A percentile compares a stretch with the other conserved stretches of the same genome.
Conservation (phyloP, 1,140 invertebrate species). For the Drosophila ogumai region DNA sequence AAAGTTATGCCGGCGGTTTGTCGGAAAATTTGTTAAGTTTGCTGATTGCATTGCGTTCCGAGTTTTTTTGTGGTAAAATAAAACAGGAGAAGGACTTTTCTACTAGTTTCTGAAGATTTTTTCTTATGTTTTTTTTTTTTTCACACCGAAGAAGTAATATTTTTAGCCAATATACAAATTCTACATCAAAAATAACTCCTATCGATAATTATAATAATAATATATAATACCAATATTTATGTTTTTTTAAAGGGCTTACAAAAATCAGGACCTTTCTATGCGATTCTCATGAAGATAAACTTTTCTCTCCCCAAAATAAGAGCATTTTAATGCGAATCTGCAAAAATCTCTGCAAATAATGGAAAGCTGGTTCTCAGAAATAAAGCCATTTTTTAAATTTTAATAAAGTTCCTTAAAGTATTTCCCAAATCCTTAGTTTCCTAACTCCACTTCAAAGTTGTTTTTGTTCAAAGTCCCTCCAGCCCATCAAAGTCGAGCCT, state of each 20-base stretch:
- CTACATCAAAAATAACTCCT: not conserved
- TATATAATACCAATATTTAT: not conserved
- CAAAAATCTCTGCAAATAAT: not conserved
- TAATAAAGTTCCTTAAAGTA: not conserved
- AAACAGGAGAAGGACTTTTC: not conserved
- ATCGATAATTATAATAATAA: not conserved
- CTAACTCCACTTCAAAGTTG: not conserved
- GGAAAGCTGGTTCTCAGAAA: not conserved
- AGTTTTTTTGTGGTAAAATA: slow-evolving; percentile 13
- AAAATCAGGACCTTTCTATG: not conserved
- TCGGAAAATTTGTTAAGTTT: slow-evolving; percentile 79
- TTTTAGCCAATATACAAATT: not conserved
- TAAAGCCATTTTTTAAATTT: not conserved
- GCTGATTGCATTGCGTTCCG: slow-evolving; percentile 52
- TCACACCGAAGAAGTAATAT: not conserved
- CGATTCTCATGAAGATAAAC: not conserved
- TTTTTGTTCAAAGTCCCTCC: not conserved
- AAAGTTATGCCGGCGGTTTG: slow-evolving; percentile 69
- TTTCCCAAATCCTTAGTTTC: not conserved
- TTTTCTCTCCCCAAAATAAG: not conserved
- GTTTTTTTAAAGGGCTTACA: not conserved
- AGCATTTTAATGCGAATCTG: not conserved
- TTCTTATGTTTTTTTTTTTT: not conserved
- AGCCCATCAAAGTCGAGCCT: slow-evolving; percentile 7
- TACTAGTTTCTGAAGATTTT: not conserved